Evolutionary conservation across 2,113 vertebrate species (phyloP).

Genomic region (Tetrax tetrax): DNA sequence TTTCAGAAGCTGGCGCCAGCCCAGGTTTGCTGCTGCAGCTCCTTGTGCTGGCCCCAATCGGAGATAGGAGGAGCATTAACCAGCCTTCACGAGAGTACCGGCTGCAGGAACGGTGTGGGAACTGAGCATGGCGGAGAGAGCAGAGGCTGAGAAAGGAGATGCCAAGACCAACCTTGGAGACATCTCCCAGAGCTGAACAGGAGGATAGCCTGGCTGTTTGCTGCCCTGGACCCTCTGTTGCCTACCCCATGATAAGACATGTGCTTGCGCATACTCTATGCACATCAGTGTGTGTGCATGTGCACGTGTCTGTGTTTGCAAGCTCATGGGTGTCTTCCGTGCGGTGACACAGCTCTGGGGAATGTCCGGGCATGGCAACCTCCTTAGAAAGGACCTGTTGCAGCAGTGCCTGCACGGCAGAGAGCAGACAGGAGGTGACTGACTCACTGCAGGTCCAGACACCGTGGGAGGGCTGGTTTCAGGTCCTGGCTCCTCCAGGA

Average conservation of each 20-base stretch:
- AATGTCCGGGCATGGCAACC: not conserved
- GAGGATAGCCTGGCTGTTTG: not conserved
- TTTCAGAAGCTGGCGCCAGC: not conserved
- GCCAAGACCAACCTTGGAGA: not conserved
- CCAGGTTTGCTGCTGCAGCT: not conserved
- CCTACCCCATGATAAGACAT: not conserved
- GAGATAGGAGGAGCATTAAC: not conserved
- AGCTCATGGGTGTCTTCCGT: accelerated
- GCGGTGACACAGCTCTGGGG: not conserved
- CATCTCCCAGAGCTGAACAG: not conserved
- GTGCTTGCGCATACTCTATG: not conserved
- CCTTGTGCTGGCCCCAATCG: not conserved
- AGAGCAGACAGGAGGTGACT: not conserved
- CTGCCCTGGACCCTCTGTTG: not conserved
- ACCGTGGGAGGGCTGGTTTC: not conserved
- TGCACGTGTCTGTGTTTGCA: accelerated
- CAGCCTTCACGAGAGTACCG: accelerated
- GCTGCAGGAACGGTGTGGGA: not conserved
- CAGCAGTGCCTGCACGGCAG: not conserved
- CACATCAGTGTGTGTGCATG: not conserved
- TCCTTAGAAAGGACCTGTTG: not conserved
- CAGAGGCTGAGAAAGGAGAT: not conserved
- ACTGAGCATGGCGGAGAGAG: accelerated
- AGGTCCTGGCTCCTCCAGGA: not conserved
- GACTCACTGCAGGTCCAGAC: not conserved